Conservation (phyloP, 2,888 invertebrate genomes). For the Orthosia incerta region DNA sequence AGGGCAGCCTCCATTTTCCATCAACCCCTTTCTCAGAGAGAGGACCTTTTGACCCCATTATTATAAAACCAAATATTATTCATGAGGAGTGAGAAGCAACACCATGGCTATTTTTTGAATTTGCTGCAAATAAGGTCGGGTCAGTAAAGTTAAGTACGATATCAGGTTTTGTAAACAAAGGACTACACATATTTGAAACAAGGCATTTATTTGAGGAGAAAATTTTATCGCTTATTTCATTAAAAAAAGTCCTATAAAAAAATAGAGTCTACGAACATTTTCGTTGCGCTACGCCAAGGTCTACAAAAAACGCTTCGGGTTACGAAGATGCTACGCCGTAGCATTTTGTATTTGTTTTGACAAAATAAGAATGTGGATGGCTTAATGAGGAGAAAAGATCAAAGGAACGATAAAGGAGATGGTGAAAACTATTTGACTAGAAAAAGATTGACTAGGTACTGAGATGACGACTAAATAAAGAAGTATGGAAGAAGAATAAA, state of each 20-base stretch:
- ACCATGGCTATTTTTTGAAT: background rate
- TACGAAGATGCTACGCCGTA: conserved; percentile 24
- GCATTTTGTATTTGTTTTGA: background rate
- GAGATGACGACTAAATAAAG: too few species aligned
- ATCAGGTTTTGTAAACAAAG: background rate
- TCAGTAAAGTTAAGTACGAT: background rate
- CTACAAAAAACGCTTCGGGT: conserved; percentile 1
- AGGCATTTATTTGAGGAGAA: background rate
- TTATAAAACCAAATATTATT: background rate
- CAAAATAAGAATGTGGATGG: background rate
- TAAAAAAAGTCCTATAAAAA: too few species aligned
- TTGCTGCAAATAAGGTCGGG: background rate
- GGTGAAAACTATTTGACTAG: background rate
- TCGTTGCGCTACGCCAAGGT: background rate
- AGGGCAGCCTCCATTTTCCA: background rate
- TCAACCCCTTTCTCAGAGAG: background rate
- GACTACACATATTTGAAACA: background rate
- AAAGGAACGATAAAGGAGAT: background rate
- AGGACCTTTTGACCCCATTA: background rate
- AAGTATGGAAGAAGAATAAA: too few species aligned
- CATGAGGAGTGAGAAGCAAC: background rate
- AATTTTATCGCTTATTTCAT: too few species aligned
- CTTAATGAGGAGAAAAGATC: background rate
- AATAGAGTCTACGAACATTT: background rate
- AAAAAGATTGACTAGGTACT: background rate